These are phyloP conservation scores for Hoplodrina ambigua DNA, from an alignment of 2,888 invertebrate species.

Conservation along the genomic window DNA sequence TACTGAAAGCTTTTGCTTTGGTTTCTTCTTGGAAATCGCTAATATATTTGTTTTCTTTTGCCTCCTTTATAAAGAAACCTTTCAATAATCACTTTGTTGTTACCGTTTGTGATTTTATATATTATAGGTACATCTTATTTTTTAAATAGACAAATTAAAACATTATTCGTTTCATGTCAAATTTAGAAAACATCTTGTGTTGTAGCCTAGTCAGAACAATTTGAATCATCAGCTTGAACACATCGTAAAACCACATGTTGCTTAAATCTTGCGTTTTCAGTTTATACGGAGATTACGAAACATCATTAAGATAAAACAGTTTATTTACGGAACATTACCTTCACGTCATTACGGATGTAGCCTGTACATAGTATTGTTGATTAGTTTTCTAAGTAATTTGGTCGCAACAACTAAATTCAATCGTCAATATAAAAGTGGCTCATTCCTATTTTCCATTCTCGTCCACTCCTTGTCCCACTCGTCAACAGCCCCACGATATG, in stretches of 20 bases:
- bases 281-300: not conserved
- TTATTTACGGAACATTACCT: slow-evolving; percentile 5
- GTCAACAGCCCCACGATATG: not conserved
- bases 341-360: not conserved
- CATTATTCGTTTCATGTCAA: too few relatives aligned
- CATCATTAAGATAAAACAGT: slow-evolving; percentile 6
- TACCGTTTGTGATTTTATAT: too few relatives aligned
- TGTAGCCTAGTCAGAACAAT: not conserved
- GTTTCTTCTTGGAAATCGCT: too few relatives aligned
- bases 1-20: too few relatives aligned
- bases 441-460: too few relatives aligned
- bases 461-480: not conserved
- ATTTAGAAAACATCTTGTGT: not conserved
- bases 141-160: too few relatives aligned
- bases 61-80: too few relatives aligned
- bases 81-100: too few relatives aligned
- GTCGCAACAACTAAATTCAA: not conserved
- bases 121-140: too few relatives aligned
- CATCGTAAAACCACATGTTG: slow-evolving; percentile 2
- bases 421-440: too few relatives aligned
- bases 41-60: too few relatives aligned
- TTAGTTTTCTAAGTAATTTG: not conserved
- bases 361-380: not conserved
- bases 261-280: not conserved
- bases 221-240: not conserved